Base-by-base conservation (phyloP, 2,888 invertebrate genomes). In the Sesia apiformis region DNA sequence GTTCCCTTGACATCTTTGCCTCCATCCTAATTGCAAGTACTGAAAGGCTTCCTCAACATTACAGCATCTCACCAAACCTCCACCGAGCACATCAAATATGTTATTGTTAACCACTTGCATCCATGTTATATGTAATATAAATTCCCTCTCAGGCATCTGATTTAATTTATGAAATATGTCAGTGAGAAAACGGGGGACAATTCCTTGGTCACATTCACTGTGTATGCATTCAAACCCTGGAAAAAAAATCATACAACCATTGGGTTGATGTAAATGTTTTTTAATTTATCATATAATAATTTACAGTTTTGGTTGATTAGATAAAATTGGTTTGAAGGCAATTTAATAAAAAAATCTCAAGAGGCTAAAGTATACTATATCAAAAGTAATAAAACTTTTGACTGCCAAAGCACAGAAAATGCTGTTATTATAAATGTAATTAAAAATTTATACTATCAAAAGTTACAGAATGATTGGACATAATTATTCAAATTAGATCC, bases 21-120 rank as follows among this genome's bases (percentile, higher is more conserved):
- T 90, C 83, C 93, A 90, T 0, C 94, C 95, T 55, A 93, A 65
- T 66, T 94, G 93, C 53, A 95, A 79, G 72, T 93, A 92, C 64
- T 93, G 93, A 63, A 94, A 93, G 40, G 93, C 93, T 68, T 94
- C 94, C 54, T 91, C 91, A n/a, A 94, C 92, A 92, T 81, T 93
- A 84, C 60, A 93, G 81, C 89, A 92, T 72, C 79, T 84, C 53
- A 86, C 87, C 55, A 81, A 80, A 60, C 78, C 92, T 59, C 72
- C 91, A 52, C 91, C 93, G 65, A 91, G 85, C 49, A 91, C 91
- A 90, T 79, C 90, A 76, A 86, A 86, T 60, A 93, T 91, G 62
- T 91, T 92, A 61, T 93, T 94, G 53, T 92, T 92, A 51, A 91
- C 91, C 52, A 94, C 93, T 78, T 94, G 94, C 67, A 94, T 93